Evolutionary conservation across 1,140 invertebrate genomes (phyloP), one percentile per base, ranked within the genome.

Genomic region (Spodoptera litura): DNA sequence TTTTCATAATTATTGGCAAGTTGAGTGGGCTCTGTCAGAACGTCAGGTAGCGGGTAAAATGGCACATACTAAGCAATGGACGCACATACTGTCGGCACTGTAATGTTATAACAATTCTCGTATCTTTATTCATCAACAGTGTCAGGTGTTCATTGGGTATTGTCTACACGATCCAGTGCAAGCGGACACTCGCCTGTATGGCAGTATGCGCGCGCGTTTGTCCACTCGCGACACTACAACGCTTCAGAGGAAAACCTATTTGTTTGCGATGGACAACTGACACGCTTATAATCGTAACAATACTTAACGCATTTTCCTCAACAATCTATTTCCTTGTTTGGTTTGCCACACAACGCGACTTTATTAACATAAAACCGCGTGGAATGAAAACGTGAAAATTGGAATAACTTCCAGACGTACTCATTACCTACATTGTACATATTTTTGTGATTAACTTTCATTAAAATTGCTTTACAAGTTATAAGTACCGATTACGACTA

Each of bases 131-230:
- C 73, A 53, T 62, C 73, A 64, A 75, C 59, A 64, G 49, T 77
- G 55, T 77, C 74, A 55, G 62, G 53, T 77, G 61, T 44, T 77
- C 74, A 77, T 77, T 77, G 74, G 35, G 74, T 56, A 77, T 77
- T 77, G 74, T 77, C 52, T 58, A 56, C 74, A 68, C 59, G 61
- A 75, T 38, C 31, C 62, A 25, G 27, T 64, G 74, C 61, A 77
- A 77, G 62, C 38, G 61, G 74, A 77, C 74, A 77, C 74, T 74
- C 35, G 55, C 38, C 15, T 27, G 11, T 31, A 35, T 71, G 55
- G 11, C 15, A 59, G 27, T 53, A 31, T 70, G 13, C 27, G 68
- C 68, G 15, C n/a, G 61, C 8, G 51, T n/a, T 55, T 38, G 12
- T 49, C n/a, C n/a, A 44, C 61, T 31, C 31, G 31, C 13, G 31